These are phyloP conservation scores for Coecobrya sp. DNA, from an alignment of 2,888 invertebrate species.

Conservation along the genomic window DNA sequence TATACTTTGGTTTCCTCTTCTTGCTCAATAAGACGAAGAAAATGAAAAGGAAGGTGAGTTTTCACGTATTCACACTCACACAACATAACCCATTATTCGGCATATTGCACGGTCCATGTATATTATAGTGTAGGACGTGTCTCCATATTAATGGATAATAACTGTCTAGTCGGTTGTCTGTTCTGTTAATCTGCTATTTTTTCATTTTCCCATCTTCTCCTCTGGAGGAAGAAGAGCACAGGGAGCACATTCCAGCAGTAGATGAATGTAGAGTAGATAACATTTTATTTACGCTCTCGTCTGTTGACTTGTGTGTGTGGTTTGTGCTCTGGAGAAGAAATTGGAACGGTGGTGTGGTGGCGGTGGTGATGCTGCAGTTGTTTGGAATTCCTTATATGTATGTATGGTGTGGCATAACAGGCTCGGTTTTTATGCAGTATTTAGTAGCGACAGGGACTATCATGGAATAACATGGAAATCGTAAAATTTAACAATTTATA, in stretches of 20 bases:
- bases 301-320: not conserved
- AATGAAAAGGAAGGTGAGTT: conserved; percentile 32
- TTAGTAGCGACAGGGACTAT: not conserved
- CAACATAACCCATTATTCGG: no score
- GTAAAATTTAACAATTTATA: not conserved
- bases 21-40: not conserved
- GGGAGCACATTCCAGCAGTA: not conserved
- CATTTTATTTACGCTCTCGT: conserved; percentile 21
- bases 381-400: not conserved
- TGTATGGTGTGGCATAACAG: not conserved
- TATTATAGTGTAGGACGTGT: not conserved
- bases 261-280: not conserved
- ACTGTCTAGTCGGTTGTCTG: not conserved
- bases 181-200: conserved; percentile 8
- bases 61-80: conserved; percentile 2
- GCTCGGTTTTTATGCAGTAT: not conserved
- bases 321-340: not conserved
- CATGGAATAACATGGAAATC: conserved; percentile 7
- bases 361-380: conserved; percentile 18
- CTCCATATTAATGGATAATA: not conserved
- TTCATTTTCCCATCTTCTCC: not conserved
- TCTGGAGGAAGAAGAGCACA: not conserved
- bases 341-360: conserved; percentile 27
- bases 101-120: no score
- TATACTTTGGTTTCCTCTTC: not conserved